Evolutionary conservation across 2,113 vertebrate species (phyloP).

Genomic region (Motacilla alba): DNA sequence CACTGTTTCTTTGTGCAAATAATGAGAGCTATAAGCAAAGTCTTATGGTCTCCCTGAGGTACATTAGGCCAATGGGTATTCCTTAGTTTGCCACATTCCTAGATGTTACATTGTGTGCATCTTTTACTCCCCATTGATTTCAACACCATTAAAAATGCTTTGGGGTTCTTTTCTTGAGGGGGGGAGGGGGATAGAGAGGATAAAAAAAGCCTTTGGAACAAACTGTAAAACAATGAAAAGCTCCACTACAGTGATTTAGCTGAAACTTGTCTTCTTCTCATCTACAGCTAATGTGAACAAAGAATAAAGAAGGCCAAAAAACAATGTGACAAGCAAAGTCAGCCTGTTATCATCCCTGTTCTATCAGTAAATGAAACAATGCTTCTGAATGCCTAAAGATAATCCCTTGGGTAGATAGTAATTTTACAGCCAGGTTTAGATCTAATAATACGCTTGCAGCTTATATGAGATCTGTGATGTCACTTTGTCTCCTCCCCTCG

Average conservation of each 20-base stretch:
- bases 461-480: slow-evolving; percentile 44
- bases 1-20: neutral
- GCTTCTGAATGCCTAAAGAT: slow-evolving; percentile 36
- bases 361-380: slow-evolving; percentile 58
- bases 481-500: neutral
- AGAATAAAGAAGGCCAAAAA: slow-evolving; percentile 42
- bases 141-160: slow-evolving; percentile 9
- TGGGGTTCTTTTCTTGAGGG: neutral
- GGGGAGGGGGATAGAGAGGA: neutral
- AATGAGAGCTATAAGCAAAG: neutral
- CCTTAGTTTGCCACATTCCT: neutral
- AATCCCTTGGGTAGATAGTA: slow-evolving; percentile 51
- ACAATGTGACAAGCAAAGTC: slow-evolving; percentile 36
- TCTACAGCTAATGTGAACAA: neutral
- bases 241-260: neutral
- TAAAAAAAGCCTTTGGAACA: neutral
- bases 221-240: neutral
- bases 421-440: slow-evolving; percentile 61
- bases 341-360: slow-evolving; percentile 50
- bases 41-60: neutral
- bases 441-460: slow-evolving; percentile 48
- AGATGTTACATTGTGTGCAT: neutral
- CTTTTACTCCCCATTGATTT: slow-evolving; percentile 1
- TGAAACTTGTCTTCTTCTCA: neutral
- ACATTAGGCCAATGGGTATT: neutral